Evolutionary conservation across 2,797 vertebrate genomes (phyloP).

Genomic region (Austrolebias charrua): DNA sequence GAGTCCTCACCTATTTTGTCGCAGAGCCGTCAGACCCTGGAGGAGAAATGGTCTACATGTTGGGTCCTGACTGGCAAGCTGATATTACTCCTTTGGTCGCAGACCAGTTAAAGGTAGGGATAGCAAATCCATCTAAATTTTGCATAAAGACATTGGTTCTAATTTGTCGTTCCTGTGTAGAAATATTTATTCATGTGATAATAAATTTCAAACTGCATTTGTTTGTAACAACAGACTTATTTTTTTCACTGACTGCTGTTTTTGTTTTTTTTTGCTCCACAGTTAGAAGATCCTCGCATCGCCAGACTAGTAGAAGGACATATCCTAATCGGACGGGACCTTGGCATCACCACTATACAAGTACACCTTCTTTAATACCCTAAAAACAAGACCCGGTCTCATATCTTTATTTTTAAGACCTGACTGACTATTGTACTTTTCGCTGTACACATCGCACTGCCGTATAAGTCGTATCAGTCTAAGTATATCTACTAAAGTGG

Average conservation of each 20-base stretch:
- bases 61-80: constrained; percentile 93
- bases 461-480: no score
- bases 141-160: not conserved
- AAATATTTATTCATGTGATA: not conserved
- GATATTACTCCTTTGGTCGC: constrained; percentile 92
- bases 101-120: constrained; percentile 85
- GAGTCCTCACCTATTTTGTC: constrained; percentile 94
- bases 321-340: constrained; percentile 87
- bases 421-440: not conserved
- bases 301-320: constrained; percentile 86
- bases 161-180: not conserved
- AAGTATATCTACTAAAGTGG: no score
- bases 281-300: constrained; percentile 88
- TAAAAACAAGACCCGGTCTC: not conserved
- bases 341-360: constrained; percentile 94
- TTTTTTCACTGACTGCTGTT: not conserved
- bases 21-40: constrained; percentile 83
- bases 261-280: constrained; percentile 17
- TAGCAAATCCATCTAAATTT: not conserved
- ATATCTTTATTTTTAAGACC: not conserved
- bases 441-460: no score
- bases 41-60: constrained; percentile 87
- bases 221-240: not conserved
- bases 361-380: constrained; percentile 45
- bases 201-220: not conserved